These are phyloP conservation scores for Sphaeridia pumilis DNA, from an alignment of 2,888 invertebrate genomes.

Conservation along the genomic window DNA sequence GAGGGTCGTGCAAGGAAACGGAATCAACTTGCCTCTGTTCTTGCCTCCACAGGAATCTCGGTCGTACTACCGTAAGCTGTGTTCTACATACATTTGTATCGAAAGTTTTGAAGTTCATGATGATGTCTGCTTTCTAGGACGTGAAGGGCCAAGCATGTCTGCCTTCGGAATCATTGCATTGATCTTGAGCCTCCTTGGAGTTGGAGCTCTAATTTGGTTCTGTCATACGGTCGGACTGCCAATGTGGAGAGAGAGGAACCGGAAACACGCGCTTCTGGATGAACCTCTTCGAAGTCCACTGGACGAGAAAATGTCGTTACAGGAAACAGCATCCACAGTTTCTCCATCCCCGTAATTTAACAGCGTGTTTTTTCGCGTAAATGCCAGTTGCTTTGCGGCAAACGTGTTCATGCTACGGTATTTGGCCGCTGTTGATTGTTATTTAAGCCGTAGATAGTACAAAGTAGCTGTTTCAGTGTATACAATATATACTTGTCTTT, in stretches of 20 bases:
- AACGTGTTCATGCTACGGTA: neutral
- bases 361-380: neutral
- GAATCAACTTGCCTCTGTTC: neutral
- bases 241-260: constrained; percentile 25
- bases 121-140: constrained; percentile 8
- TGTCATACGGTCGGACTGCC: constrained; percentile 30
- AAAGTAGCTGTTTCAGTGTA: no score
- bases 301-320: constrained; percentile 25
- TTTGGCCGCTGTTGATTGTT: neutral
- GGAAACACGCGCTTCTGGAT: constrained; percentile 7
- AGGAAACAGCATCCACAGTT: constrained; percentile 30
- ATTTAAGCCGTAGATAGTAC: no score
- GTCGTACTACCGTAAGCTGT: constrained; percentile 9
- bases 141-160: constrained; percentile 31
- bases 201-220: constrained; percentile 26
- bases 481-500: no score
- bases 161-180: constrained; percentile 25
- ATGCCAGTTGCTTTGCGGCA: neutral
- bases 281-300: constrained; percentile 5
- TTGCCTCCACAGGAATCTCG: constrained; percentile 8
- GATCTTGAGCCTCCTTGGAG: constrained; percentile 26
- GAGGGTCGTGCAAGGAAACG: constrained; percentile 2
- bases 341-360: constrained; percentile 29
- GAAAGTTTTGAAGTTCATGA: neutral
- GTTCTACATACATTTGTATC: neutral